A percentile compares a stretch with the other conserved stretches of the same genome.
These are phyloP conservation scores for Pipistrellus pipistrellus DNA, from an alignment of 2,797 vertebrate species.

Conservation along the genomic window DNA sequence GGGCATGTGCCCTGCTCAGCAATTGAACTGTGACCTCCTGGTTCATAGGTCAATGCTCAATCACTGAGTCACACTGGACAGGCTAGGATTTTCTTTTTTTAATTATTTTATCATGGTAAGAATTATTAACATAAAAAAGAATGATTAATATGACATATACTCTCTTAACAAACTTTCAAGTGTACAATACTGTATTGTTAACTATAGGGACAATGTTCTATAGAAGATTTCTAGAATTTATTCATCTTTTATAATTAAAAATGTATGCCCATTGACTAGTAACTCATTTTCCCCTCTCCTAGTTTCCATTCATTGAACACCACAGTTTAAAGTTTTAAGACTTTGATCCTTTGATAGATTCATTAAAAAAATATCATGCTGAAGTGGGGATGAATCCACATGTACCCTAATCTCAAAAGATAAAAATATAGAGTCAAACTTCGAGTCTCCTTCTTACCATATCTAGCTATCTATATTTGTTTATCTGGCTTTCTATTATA, in stretches of 20 bases:
- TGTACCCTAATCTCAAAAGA: not conserved
- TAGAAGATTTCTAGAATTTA: not conserved
- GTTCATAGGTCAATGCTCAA: too few relatives aligned
- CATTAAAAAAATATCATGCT: not conserved
- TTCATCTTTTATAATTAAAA: not conserved
- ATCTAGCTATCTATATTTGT: not conserved
- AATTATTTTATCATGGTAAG: not conserved
- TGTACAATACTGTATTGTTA: not conserved
- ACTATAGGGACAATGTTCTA: not conserved
- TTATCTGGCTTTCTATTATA: not conserved
- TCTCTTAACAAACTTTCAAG: not conserved
- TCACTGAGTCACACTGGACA: too few relatives aligned
- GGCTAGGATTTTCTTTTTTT: not conserved
- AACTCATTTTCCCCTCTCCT: not conserved
- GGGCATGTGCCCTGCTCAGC: too few relatives aligned
- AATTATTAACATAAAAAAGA: not conserved
- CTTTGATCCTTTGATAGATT: not conserved
- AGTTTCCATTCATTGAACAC: not conserved
- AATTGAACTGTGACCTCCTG: too few relatives aligned
- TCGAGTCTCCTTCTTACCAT: not conserved
- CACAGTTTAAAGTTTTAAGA: not conserved
- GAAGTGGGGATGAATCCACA: not conserved
- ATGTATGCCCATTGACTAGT: not conserved
- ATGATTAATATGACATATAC: not conserved
- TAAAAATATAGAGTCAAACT: not conserved